Base-by-base conservation (phyloP, 2,797 vertebrate genomes). In the Sternotherus odoratus region DNA sequence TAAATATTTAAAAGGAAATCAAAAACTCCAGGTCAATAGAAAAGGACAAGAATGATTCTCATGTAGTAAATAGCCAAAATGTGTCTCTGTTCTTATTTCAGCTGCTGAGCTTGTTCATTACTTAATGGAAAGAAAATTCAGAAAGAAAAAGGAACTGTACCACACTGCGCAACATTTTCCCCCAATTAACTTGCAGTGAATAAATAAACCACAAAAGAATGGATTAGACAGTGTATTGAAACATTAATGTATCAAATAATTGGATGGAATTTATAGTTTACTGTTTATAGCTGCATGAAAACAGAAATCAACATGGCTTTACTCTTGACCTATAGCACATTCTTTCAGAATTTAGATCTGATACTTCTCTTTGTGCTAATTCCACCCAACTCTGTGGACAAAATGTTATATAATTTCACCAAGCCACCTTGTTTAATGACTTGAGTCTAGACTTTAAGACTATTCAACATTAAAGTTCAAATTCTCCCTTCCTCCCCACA, bases 1-100 rank as follows among this genome's bases (percentile, higher is more conserved):
- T 88, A 33, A 78, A 94, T 96, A 95, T 96, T 93, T 94, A 95
- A 92, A 91, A 81, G 39, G 94, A 95, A 91, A 94, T 94, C 87
- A 86, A 82, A 80, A 93, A 26, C 5, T 88, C 43, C 43, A 54
- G 80, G 63, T 94, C 89, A 94, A 91, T 92, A 92, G 83, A 91
- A 93, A 88, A 54, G 82, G 81, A 81, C 72, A 86, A 15, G n/a
- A 87, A 66, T 94, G 80, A 78, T 69, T 87, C 79, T 91, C 0
- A 0, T 50, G 57, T 1, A 79, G 39, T 49, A 87, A 92, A 92
- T 28, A 60, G 43, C 12, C 17, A 60, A 90, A 95, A n/a, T 23
- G 88, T 51, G 48, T 91, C 89, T 94, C 84, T 84, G 53, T 78
- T 80, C 72, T 91, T 91, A 87, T 74, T 90, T 90, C 91, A 91